Evolutionary conservation across 2,888 invertebrate species (phyloP), one percentile per base, ranked within the genome.

Genomic region (Mechanitis mazaeus): DNA sequence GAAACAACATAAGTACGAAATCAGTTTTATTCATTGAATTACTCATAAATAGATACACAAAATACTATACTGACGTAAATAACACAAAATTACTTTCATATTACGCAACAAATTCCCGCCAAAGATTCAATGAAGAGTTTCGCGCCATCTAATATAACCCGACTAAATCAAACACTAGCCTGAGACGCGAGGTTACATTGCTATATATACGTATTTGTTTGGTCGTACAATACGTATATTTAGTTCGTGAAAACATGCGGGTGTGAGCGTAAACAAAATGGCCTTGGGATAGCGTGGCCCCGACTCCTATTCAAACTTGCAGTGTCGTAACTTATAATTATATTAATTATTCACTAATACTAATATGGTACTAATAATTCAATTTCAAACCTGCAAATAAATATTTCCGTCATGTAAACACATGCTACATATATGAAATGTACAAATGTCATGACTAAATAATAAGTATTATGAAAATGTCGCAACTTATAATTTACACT

Each of bases 121-220:
- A 85, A 84, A 83, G 76, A 65, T 75, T 87, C 86, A 86, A 87
- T 87, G 88, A 70, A 85, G 80, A 79, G 80, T 77, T 88, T 87
- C 87, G 81, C 87, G 88, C 86, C 85, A 84, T 69, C 74, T 71
- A 64, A 62, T 65, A 75, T 76, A 75, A 80, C 72, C 68, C 79
- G 76, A 73, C 80, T 66, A 72, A 78, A 78, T 85, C 70, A 67
- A 71, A 73, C 69, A 66, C 66, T 71, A 72, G 67, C 70, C 67
- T 60, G 65, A 69, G 60, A 66, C 69, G 66, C 68, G 65, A 69
- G 63, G 60, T 68, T 73, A 72, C 72, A 63, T 69, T 70, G 69
- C 65, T 70, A 67, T 63, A 70, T 65, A 66, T 70, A 63, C 70
- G 72, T 72, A 58, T 58, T 45, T 55, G 20, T 61, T 62, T 66